Evolutionary conservation across 2,888 invertebrate species (phyloP).

Genomic region (Nomada ferruginata): DNA sequence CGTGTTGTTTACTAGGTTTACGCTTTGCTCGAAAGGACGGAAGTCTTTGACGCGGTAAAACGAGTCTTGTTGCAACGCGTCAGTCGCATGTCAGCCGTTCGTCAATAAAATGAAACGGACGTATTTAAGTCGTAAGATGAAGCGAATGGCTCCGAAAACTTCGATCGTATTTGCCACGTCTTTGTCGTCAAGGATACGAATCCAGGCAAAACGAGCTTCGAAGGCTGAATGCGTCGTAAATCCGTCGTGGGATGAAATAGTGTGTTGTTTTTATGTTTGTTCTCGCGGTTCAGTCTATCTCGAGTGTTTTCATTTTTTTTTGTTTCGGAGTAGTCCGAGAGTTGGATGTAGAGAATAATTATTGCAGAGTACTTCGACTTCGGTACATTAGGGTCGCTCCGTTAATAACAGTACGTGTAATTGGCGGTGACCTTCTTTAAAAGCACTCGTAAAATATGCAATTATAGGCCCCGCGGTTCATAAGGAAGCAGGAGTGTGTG

Average conservation of each 20-base stretch:
- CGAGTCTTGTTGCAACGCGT: conserved; percentile 2
- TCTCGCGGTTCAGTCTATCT: background rate
- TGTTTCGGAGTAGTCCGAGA: no score
- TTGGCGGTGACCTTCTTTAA: conserved; percentile 15
- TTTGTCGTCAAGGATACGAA: background rate
- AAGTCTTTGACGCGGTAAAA: conserved; percentile 21
- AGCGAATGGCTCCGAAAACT: background rate
- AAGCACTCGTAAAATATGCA: background rate
- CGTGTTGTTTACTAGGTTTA: background rate
- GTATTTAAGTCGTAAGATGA: background rate
- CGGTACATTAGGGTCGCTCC: background rate
- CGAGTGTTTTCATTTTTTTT: no score
- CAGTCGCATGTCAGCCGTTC: background rate
- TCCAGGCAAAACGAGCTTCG: background rate
- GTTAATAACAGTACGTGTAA: background rate
- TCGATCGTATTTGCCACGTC: background rate
- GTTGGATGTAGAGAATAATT: no score
- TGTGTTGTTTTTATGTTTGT: background rate
- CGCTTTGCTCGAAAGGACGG: conserved; percentile 4
- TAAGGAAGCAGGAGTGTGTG: background rate
- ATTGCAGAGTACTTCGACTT: no score
- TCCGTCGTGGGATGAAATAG: conserved; percentile 1
- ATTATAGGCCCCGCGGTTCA: conserved; percentile 27
- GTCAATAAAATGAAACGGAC: background rate
- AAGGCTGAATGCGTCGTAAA: conserved; percentile 24